A percentile compares a stretch with the other conserved stretches of the same genome.
phyloP scores from a whole-genome alignment of 1,140 invertebrate genomes.

The Drosophila punjabiensis region DNA sequence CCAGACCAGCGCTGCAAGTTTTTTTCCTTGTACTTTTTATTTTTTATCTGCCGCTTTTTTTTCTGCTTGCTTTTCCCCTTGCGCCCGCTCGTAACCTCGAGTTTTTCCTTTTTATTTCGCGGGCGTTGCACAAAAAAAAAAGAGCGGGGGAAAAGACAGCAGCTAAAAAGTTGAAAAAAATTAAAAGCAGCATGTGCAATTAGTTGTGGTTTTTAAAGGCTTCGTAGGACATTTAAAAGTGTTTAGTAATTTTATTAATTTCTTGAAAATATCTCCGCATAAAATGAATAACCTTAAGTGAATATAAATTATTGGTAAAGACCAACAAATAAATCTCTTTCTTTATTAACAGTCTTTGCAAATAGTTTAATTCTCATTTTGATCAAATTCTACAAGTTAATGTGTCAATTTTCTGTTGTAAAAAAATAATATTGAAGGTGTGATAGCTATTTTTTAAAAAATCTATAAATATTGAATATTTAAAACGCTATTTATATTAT shows the following conservation, averaged over 20 bases:
- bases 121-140: slow-evolving; percentile 39
- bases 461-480: no score
- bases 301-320: background rate
- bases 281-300: background rate
- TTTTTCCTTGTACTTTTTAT: slow-evolving; percentile 44
- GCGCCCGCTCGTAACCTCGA: slow-evolving; percentile 34
- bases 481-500: no score
- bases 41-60: slow-evolving; percentile 32
- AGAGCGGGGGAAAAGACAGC: background rate
- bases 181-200: slow-evolving; percentile 36
- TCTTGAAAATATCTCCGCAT: background rate
- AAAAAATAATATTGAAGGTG: no score
- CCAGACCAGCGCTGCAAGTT: slow-evolving; percentile 69
- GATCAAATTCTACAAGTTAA: no score
- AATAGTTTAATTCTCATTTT: no score
- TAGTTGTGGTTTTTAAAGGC: slow-evolving; percentile 18
- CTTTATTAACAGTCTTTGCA: no score
- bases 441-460: no score
- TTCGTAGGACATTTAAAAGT: no score
- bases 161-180: slow-evolving; percentile 17
- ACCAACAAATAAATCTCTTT: no score
- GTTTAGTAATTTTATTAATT: background rate
- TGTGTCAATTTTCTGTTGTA: no score
- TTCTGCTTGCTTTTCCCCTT: slow-evolving; percentile 16
- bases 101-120: slow-evolving; percentile 55